phyloP scores from a whole-genome alignment of 2,113 vertebrate species.

The Murina feae region DNA sequence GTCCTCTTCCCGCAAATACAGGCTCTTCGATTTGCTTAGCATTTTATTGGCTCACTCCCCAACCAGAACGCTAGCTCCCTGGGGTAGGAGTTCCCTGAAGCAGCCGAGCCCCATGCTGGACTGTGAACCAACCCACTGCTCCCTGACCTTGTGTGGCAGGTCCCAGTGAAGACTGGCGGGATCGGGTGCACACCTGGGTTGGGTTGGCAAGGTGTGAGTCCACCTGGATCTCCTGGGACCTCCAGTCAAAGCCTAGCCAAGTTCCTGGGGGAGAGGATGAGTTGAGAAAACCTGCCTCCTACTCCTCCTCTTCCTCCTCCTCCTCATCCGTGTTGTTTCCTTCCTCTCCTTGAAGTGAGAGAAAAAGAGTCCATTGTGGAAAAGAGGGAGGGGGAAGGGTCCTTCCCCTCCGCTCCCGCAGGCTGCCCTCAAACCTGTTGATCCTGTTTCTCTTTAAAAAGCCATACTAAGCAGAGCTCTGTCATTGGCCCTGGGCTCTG shows the following conservation, averaged over 20 bases:
- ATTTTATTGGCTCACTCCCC: neutral
- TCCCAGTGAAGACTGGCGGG: neutral
- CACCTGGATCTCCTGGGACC: neutral
- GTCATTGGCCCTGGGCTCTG: neutral
- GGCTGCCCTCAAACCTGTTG: slow-evolving; percentile 21
- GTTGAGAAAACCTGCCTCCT: neutral
- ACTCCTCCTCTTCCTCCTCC: too few species aligned
- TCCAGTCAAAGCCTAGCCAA: slow-evolving; percentile 14
- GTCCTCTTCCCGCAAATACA: neutral
- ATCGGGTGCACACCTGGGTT: neutral
- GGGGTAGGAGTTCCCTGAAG: neutral
- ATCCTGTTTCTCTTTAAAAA: slow-evolving; percentile 40
- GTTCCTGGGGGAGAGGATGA: neutral
- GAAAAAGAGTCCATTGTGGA: slow-evolving; percentile 10
- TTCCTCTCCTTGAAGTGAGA: slow-evolving; percentile 28
- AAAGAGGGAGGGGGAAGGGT: neutral
- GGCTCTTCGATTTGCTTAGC: neutral
- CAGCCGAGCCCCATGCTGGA: neutral
- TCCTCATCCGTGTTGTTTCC: neutral
- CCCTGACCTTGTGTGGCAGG: neutral
- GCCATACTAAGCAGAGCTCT: neutral
- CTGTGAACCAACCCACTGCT: neutral
- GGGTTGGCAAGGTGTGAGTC: neutral
- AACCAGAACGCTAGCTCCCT: neutral
- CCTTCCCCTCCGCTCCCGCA: neutral